Conservation (phyloP, 2,888 invertebrate species). For the Platypus cylindrus region DNA sequence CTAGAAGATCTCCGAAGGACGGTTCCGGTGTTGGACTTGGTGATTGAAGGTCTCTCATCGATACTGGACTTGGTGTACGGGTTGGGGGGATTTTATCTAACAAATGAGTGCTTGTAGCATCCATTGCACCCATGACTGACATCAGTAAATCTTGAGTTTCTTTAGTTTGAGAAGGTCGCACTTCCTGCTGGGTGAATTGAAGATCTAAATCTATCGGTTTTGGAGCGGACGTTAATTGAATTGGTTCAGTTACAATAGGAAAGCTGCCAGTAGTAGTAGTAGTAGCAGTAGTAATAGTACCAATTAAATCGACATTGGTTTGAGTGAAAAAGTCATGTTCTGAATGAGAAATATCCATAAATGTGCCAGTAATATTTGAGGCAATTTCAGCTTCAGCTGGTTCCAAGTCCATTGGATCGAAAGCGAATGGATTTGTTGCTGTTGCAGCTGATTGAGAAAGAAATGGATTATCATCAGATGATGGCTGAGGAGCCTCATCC, state of each 20-base stretch:
- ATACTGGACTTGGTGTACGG: constrained; percentile 76
- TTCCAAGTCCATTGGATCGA: constrained; percentile 33
- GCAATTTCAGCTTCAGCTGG: constrained; percentile 26
- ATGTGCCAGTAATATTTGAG: constrained; percentile 4
- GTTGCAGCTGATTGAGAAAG: constrained; percentile 35
- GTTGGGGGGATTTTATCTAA: constrained; percentile 74
- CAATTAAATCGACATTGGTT: constrained; percentile 6
- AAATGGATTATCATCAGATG: constrained; percentile 56
- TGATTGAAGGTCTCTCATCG: constrained; percentile 68
- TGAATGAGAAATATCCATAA: constrained; percentile 9
- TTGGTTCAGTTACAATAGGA: constrained; percentile 2
- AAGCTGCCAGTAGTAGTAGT: constrained; percentile 2
- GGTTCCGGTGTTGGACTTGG: constrained; percentile 72
- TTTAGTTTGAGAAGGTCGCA: constrained; percentile 51
- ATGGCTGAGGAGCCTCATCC: constrained; percentile 29
- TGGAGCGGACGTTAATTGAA: constrained; percentile 20
- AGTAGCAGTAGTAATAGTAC: constrained; percentile 1
- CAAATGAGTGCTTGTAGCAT: constrained; percentile 73
- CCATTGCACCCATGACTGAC: constrained; percentile 79
- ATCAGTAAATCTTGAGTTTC: constrained; percentile 77
- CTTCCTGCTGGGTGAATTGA: constrained; percentile 34
- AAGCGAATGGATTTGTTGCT: constrained; percentile 56
- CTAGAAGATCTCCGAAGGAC: constrained; percentile 48
- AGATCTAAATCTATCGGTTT: constrained; percentile 36
- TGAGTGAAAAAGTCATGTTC: constrained; percentile 11